Base-by-base conservation (phyloP, 2,888 invertebrate genomes). In the Diarsia rubi region DNA sequence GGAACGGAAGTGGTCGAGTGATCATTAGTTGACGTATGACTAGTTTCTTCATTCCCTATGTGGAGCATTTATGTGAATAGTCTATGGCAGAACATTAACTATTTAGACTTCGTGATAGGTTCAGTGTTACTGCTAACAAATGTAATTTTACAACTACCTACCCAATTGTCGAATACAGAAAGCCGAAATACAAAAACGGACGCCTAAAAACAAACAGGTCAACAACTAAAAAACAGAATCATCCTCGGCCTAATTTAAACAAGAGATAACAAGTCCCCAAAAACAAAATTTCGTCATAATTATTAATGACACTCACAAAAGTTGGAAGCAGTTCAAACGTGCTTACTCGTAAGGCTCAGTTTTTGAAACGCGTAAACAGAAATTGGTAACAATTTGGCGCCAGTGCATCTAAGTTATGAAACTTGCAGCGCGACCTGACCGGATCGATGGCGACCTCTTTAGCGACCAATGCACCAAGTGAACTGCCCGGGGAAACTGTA, bases 391-490 rank as follows among this genome's bases (percentile, higher is more conserved):
- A 90, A 90, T 92, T 92, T 89, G 92, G 93, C 92, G 92, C 90
- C 91, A 89, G 89, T 92, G 91, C 92, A 90, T 86, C 88, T 86
- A 90, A 91, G 86, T 91, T 90, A 90, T 88, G 88, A 88, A 89
- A 89, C 88, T 85, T 88, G 87, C 88, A 89, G 79, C 88, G 88
- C 92, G 93, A 92, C 93, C 92, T 89, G 92, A 86, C 88, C 85
- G 88, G 95, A 96, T 96, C 96, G 95, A 96, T 96, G 87, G 86
- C 93, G 96, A 96, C 96, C 96, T 92, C 94, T 93, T 96, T 96
- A 92, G 91, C 93, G 96, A 93, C 91, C 96, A 92, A 94, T 96
- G 96, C 96, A 96, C 96, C 94, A 92, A 92, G 92, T 92, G 88
- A 89, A 90, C 92, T 90, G 92, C 93, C 94, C 92, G 93, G 94